Conservation (phyloP, 2,888 invertebrate species). For the Caenorhabditis doughertyi region DNA sequence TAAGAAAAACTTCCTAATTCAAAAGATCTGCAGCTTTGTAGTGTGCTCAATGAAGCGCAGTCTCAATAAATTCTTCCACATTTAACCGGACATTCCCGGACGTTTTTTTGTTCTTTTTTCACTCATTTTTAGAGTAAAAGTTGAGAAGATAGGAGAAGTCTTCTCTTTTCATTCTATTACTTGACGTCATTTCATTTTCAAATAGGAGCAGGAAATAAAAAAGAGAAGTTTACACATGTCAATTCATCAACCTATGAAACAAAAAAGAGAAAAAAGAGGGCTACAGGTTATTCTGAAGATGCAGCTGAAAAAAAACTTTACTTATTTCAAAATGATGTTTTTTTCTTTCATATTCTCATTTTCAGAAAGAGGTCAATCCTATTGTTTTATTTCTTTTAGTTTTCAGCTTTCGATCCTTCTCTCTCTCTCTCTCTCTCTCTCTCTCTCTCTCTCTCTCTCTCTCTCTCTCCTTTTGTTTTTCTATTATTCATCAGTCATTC, state of each 20-base stretch:
- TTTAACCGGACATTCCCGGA: slow-evolving; percentile 23
- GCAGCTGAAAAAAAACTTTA: slow-evolving; percentile 31
- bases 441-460: background rate
- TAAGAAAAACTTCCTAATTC: slow-evolving; percentile 10
- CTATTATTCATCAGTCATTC: slow-evolving; percentile 19
- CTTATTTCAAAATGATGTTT: background rate
- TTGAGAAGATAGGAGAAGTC: slow-evolving; percentile 2
- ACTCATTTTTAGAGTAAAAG: slow-evolving; percentile 17
- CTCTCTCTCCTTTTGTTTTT: background rate
- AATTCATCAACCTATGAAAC: slow-evolving; percentile 1
- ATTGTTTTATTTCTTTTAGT: background rate
- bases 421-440: background rate
- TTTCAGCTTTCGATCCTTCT: slow-evolving; percentile 1
- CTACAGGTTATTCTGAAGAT: slow-evolving; percentile 22
- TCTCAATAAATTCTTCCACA: slow-evolving; percentile 17
- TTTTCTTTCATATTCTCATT: slow-evolving; percentile 11
- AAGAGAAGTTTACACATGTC: slow-evolving; percentile 15
- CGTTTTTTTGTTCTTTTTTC: slow-evolving; percentile 31
- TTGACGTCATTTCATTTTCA: slow-evolving; percentile 32
- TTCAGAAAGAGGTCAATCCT: slow-evolving; percentile 1
- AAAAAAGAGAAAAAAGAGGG: slow-evolving; percentile 2
- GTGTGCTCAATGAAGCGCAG: slow-evolving; percentile 32
- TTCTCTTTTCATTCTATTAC: background rate
- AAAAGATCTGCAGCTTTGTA: slow-evolving; percentile 7
- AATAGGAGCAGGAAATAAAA: slow-evolving; percentile 31